phyloP scores from a whole-genome alignment of 2,888 invertebrate species.

The Dexiosoma caninum region DNA sequence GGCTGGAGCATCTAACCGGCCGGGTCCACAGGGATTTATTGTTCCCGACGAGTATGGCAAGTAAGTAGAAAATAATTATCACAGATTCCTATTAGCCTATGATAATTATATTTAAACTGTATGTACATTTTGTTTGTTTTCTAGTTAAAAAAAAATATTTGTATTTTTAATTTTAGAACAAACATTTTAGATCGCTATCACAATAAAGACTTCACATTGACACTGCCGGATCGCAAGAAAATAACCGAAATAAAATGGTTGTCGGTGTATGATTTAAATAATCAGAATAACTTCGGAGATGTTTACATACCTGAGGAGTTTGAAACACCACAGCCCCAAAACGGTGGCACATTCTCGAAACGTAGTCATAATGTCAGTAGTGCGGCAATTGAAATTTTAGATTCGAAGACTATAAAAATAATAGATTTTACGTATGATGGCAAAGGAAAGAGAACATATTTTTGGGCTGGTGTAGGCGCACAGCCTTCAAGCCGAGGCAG shows the following conservation, averaged over 20 bases:
- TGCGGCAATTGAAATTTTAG: slow-evolving; percentile 85
- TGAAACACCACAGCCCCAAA: slow-evolving; percentile 87
- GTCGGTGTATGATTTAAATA: slow-evolving; percentile 90
- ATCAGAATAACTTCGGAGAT: slow-evolving; percentile 93
- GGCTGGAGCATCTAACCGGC: slow-evolving; percentile 92
- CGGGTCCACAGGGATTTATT: slow-evolving; percentile 94
- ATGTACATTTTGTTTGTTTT: no score
- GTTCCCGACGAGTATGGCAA: slow-evolving; percentile 92
- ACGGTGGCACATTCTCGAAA: slow-evolving; percentile 79
- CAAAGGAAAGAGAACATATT: slow-evolving; percentile 86
- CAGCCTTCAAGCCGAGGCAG: slow-evolving; percentile 89
- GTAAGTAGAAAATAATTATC: slow-evolving; percentile 78
- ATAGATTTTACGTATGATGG: slow-evolving; percentile 89
- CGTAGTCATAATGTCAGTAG: slow-evolving; percentile 84
- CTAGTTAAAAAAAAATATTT: no score
- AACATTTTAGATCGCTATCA: slow-evolving; percentile 91
- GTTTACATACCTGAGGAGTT: slow-evolving; percentile 94
- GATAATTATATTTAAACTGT: no score
- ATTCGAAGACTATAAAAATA: slow-evolving; percentile 88
- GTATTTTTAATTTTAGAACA: slow-evolving; percentile 80
- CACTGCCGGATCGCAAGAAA: slow-evolving; percentile 90
- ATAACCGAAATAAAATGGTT: slow-evolving; percentile 93
- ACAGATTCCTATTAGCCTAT: no score
- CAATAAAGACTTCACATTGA: slow-evolving; percentile 89
- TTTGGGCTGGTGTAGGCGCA: slow-evolving; percentile 93